phyloP scores from a whole-genome alignment of 2,113 vertebrate genomes.

The Callocephalon fimbriatum region DNA sequence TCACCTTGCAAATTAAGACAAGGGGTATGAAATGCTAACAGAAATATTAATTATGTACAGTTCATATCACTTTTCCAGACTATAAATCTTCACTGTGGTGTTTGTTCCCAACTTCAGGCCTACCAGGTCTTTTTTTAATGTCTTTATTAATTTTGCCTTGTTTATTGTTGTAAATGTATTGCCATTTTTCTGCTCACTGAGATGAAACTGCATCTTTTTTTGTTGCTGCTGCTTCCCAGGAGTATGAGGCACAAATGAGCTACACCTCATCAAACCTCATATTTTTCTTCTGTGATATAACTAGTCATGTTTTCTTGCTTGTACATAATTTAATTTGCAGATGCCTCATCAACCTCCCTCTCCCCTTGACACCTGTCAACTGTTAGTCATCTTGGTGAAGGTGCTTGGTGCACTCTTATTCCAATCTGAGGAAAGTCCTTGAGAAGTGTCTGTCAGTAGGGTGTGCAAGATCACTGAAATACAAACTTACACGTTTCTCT shows the following conservation, averaged over 20 bases:
- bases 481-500: background rate
- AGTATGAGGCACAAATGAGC: background rate
- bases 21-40: background rate
- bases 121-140: background rate
- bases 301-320: background rate
- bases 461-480: background rate
- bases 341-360: background rate
- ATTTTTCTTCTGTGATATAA: background rate
- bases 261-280: background rate
- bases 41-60: background rate
- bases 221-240: background rate
- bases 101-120: background rate
- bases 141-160: background rate
- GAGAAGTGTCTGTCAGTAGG: background rate
- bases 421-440: background rate
- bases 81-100: background rate
- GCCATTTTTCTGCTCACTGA: background rate
- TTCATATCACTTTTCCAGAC: background rate
- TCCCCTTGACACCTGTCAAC: constrained; percentile 3
- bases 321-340: constrained; percentile 39
- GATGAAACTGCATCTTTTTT: background rate
- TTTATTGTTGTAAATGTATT: background rate
- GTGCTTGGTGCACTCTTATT: constrained; percentile 17
- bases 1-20: background rate
- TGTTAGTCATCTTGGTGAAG: background rate